A percentile compares a stretch with the other conserved stretches of the same genome.
Conservation (phyloP, 2,888 invertebrate genomes). For the Sipha maydis region DNA sequence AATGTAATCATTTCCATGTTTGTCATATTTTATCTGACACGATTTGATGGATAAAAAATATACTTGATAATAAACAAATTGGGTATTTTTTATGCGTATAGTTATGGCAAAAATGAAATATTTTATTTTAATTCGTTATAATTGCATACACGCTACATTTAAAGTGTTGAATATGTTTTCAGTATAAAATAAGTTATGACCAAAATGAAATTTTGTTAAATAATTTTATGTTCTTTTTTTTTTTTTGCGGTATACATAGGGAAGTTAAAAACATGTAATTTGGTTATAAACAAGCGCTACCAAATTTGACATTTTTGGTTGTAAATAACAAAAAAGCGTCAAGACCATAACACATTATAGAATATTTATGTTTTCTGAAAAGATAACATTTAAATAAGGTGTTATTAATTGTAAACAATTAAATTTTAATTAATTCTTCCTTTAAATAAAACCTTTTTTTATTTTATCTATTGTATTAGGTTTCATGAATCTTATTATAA, state of each 20-base stretch:
- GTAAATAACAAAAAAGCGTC: slow-evolving; percentile 38
- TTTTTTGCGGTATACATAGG: background rate
- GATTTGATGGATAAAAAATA: background rate
- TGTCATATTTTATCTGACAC: background rate
- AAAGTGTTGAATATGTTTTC: slow-evolving; percentile 51
- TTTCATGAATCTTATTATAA: no score
- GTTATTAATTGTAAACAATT: background rate
- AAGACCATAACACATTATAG: background rate
- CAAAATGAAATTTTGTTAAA: slow-evolving; percentile 38
- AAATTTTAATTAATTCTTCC: background rate
- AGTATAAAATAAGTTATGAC: slow-evolving; percentile 36
- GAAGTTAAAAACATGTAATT: slow-evolving; percentile 33
- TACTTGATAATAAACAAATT: slow-evolving; percentile 6
- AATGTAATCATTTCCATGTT: background rate
- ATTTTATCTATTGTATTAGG: no score
- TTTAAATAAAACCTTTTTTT: no score
- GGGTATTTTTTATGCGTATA: background rate
- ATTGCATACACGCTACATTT: slow-evolving; percentile 54
- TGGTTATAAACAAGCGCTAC: background rate
- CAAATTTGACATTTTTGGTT: slow-evolving; percentile 36
- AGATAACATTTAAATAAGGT: background rate
- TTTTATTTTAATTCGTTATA: slow-evolving; percentile 44
- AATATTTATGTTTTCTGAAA: slow-evolving; percentile 26
- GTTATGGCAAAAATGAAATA: slow-evolving; percentile 30
- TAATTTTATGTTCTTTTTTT: slow-evolving; percentile 31